A percentile compares a stretch with the other conserved stretches of the same genome.
These are phyloP conservation scores for Paradisaea rubra DNA, from an alignment of 2,113 vertebrate species.

Conservation along the genomic window DNA sequence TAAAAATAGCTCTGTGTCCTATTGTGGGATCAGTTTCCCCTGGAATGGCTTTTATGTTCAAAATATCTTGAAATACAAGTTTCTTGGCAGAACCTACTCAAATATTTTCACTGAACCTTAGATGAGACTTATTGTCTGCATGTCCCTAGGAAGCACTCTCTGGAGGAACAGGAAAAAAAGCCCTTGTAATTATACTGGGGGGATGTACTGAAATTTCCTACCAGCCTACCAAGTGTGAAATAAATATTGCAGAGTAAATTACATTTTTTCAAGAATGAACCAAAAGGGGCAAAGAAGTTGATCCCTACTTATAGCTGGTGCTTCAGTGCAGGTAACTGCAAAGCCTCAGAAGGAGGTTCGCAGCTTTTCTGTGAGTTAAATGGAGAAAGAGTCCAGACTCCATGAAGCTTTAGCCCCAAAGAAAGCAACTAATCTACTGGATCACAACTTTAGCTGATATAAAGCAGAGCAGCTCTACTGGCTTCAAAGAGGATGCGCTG, in stretches of 20 bases:
- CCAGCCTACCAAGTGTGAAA: background rate
- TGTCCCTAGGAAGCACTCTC: constrained; percentile 25
- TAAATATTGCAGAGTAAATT: background rate
- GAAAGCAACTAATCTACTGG: background rate
- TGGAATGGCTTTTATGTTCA: constrained; percentile 46
- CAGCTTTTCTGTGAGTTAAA: background rate
- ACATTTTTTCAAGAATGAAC: background rate
- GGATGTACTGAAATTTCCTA: background rate
- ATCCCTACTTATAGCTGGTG: background rate
- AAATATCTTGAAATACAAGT: constrained; percentile 60
- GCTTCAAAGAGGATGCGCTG: background rate
- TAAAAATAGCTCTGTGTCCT: constrained; percentile 53
- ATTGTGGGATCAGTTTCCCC: constrained; percentile 35
- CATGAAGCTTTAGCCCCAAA: background rate
- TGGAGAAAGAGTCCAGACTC: background rate
- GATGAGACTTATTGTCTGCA: constrained; percentile 48
- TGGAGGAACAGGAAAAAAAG: background rate
- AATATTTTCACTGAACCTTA: constrained; percentile 53
- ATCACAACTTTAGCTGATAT: background rate
- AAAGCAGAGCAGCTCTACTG: background rate
- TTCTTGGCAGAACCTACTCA: constrained; percentile 46
- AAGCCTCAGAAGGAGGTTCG: background rate
- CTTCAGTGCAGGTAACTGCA: background rate
- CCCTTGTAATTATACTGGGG: background rate
- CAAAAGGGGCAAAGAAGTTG: background rate